These are phyloP conservation scores for Apis dorsata DNA, from an alignment of 1,140 invertebrate species.

Conservation along the genomic window DNA sequence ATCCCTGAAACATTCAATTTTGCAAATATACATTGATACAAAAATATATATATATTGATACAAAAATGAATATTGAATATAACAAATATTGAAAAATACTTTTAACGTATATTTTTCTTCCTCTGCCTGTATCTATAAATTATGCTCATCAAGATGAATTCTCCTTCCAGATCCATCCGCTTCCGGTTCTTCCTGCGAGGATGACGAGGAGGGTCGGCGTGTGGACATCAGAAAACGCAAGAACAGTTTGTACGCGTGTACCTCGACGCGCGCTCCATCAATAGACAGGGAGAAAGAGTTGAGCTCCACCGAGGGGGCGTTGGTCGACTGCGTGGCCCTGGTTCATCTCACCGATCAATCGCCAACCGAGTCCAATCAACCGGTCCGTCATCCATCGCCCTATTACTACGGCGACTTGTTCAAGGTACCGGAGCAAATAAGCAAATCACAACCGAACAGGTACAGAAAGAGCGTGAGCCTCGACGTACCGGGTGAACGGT, in stretches of 20 bases:
- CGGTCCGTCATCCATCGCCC: constrained; percentile 85
- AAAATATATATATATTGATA: no score
- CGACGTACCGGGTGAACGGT: constrained; percentile 82
- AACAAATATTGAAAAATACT: no score
- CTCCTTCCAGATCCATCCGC: constrained; percentile 73
- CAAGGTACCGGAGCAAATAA: constrained; percentile 77
- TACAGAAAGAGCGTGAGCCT: constrained; percentile 85
- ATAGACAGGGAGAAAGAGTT: constrained; percentile 54
- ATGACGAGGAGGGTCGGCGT: constrained; percentile 68
- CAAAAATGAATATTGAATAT: no score
- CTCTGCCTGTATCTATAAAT: not conserved
- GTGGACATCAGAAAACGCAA: constrained; percentile 65
- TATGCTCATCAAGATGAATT: no score
- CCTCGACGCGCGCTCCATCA: constrained; percentile 42
- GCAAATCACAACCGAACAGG: constrained; percentile 71
- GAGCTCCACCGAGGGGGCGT: constrained; percentile 57
- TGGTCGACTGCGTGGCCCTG: constrained; percentile 73
- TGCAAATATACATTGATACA: no score
- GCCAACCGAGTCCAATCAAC: constrained; percentile 76
- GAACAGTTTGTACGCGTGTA: constrained; percentile 59
- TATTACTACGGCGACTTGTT: constrained; percentile 90
- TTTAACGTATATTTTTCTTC: not conserved
- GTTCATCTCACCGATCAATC: constrained; percentile 76
- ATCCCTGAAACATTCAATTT: no score
- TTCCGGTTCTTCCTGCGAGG: constrained; percentile 74